Percentiles rank a stretch among this genome's conserved stretches.
Conservation (phyloP, 2,113 vertebrate genomes). For the Hippopotamus amphibius region DNA sequence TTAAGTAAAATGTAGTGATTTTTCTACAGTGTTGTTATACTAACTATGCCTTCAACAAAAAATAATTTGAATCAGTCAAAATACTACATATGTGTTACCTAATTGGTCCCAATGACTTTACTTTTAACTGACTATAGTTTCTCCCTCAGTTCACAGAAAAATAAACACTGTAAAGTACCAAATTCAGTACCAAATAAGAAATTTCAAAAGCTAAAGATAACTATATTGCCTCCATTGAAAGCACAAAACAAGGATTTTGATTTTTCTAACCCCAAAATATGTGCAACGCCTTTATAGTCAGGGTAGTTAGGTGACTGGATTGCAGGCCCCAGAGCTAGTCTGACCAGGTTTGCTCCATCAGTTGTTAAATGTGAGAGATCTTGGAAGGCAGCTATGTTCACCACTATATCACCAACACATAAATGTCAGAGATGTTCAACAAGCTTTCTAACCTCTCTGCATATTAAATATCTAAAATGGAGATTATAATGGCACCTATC, state of each 20-base stretch:
- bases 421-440: not conserved
- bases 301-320: too few relatives aligned
- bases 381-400: slow-evolving; percentile 91
- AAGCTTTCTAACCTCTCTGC: not conserved
- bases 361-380: slow-evolving; percentile 11
- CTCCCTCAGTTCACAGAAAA: not conserved
- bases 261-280: not conserved
- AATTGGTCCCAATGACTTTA: not conserved
- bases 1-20: not conserved
- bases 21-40: not conserved
- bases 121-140: not conserved
- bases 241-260: not conserved
- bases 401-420: slow-evolving; percentile 88
- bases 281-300: not conserved
- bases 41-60: not conserved
- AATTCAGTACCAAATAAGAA: not conserved
- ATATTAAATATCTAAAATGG: not conserved
- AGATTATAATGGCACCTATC: not conserved
- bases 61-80: not conserved
- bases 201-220: not conserved
- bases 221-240: not conserved
- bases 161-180: not conserved
- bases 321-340: not conserved
- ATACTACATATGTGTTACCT: not conserved
- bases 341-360: not conserved